Evolutionary conservation across 1,140 invertebrate genomes (phyloP).

Genomic region (Melitaea cinxia): DNA sequence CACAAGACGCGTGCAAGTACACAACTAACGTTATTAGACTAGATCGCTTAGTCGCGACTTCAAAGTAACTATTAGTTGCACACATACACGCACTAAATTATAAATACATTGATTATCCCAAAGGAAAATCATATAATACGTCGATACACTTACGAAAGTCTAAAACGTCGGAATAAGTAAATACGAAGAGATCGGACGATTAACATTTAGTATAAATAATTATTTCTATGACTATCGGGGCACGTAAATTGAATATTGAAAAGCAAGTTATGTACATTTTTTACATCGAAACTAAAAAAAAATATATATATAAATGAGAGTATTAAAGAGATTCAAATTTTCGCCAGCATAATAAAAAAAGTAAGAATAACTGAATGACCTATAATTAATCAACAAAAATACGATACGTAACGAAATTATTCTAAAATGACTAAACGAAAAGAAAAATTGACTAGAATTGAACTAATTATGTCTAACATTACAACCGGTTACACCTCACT

Average conservation of each 20-base stretch:
- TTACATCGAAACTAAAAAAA: constrained; percentile 20
- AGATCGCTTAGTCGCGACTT: neutral
- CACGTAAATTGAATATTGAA: constrained; percentile 11
- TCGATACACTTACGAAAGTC: neutral
- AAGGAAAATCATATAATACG: neutral
- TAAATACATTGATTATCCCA: neutral
- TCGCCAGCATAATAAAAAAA: neutral
- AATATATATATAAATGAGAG: neutral
- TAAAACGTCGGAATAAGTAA: neutral
- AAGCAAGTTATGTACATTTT: constrained; percentile 28
- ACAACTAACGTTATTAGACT: neutral
- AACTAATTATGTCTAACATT: constrained; percentile 11
- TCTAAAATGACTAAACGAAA: constrained; percentile 14
- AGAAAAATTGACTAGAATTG: constrained; percentile 23
- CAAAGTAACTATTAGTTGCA: neutral
- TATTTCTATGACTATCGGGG: constrained; percentile 15
- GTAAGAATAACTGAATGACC: neutral
- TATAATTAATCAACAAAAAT: constrained; percentile 10
- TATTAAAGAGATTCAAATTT: neutral
- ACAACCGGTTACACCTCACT: constrained; percentile 77
- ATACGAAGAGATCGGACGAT: neutral
- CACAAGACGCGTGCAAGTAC: neutral
- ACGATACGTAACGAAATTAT: constrained; percentile 9
- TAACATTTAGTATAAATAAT: constrained; percentile 16
- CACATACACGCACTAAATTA: neutral